Percentiles rank a stretch among this genome's conserved stretches.
Conservation (phyloP, 2,797 vertebrate genomes). For the Agapornis canus region DNA sequence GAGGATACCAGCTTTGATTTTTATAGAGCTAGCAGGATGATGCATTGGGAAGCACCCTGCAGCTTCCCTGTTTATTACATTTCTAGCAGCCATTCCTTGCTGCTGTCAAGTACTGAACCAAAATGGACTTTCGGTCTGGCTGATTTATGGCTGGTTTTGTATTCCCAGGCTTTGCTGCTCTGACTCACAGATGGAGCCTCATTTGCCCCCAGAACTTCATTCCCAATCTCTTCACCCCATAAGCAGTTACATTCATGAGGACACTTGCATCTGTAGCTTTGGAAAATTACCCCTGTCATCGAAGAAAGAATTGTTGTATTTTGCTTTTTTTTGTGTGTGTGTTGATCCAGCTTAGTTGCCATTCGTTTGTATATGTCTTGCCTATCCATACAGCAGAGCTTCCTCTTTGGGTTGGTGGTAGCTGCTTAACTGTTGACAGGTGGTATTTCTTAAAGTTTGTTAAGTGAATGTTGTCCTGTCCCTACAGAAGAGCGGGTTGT, state of each 20-base stretch:
- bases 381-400: too few species aligned
- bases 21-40: background rate
- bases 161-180: background rate
- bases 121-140: background rate
- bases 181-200: background rate
- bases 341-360: background rate
- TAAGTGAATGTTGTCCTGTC: constrained; percentile 37
- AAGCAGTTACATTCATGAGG: background rate
- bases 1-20: background rate
- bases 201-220: background rate
- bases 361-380: background rate
- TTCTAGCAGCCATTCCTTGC: background rate
- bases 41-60: background rate
- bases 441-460: background rate
- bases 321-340: background rate
- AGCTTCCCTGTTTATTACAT: background rate
- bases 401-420: background rate
- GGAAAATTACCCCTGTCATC: background rate
- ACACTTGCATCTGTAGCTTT: background rate
- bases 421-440: background rate
- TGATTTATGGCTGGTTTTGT: background rate
- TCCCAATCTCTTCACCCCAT: background rate
- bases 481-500: constrained; percentile 93
- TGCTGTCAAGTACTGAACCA: background rate
- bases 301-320: background rate